Evolutionary conservation across 2,797 vertebrate genomes (phyloP).

Genomic region (Vultur gryphus): DNA sequence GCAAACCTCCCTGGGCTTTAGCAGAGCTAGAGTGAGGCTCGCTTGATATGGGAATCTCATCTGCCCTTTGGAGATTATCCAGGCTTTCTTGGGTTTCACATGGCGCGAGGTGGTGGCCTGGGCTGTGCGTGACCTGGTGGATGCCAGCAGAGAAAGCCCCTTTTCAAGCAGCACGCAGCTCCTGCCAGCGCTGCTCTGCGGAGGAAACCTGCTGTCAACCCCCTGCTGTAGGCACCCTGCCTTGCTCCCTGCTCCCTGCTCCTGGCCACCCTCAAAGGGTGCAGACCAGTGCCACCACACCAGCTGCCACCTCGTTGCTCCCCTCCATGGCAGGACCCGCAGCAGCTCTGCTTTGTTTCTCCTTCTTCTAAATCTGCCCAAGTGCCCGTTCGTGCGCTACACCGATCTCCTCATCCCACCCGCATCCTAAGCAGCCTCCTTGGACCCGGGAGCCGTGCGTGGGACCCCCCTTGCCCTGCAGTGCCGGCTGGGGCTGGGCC

Average conservation of each 20-base stretch:
- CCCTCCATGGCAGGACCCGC: rapidly evolving
- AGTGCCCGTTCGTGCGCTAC: rapidly evolving
- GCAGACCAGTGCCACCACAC: rapidly evolving
- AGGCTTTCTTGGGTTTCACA: slow-evolving; percentile 55
- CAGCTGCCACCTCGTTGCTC: background rate
- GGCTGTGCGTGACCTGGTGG: background rate
- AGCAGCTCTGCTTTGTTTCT: background rate
- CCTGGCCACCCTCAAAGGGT: background rate
- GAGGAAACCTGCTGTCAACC: background rate
- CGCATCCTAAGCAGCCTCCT: background rate
- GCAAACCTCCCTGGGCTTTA: background rate
- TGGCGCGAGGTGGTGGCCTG: background rate
- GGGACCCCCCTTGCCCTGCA: background rate
- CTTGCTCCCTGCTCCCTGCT: background rate
- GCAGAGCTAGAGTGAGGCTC: background rate
- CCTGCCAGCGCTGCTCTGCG: background rate
- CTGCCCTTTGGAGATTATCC: slow-evolving; percentile 37
- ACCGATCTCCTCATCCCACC: rapidly evolving
- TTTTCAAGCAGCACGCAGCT: background rate
- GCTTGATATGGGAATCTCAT: slow-evolving; percentile 39
- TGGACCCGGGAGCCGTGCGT: rapidly evolving
- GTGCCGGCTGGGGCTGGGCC: background rate
- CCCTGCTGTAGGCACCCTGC: background rate
- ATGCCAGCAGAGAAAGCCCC: slow-evolving; percentile 2
- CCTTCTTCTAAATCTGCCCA: background rate